Conservation (phyloP, 2,113 vertebrate species). For the Dolichallabes microphthalmus region DNA sequence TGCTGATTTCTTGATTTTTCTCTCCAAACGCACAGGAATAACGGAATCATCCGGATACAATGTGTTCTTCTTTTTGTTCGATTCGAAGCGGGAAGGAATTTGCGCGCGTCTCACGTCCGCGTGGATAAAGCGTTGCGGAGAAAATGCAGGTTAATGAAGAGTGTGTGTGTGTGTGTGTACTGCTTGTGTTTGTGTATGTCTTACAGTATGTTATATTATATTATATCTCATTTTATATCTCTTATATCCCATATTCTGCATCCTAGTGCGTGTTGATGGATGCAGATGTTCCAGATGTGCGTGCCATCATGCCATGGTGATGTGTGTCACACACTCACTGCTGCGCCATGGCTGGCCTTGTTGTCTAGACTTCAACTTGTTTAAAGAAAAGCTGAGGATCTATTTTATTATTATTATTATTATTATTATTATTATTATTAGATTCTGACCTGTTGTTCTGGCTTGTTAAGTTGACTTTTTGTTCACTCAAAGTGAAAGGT, state of each 20-base stretch:
- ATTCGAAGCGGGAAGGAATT: no score
- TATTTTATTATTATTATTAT: not conserved
- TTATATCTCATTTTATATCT: not conserved
- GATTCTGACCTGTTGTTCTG: not conserved
- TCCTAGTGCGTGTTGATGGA: not conserved
- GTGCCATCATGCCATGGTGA: not conserved
- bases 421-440: no score
- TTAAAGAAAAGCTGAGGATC: not conserved
- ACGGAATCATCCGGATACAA: not conserved
- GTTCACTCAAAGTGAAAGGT: not conserved
- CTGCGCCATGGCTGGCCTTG: slow-evolving; percentile 18
- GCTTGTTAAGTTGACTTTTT: not conserved
- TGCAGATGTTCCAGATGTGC: slow-evolving; percentile 16
- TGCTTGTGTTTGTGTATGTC: not conserved
- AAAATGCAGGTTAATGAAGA: not conserved
- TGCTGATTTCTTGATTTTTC: not conserved
- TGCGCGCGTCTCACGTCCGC: not conserved
- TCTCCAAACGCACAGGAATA: not conserved
- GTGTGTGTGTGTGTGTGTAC: not conserved
- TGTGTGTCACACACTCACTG: not conserved
- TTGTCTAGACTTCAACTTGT: slow-evolving; percentile 8
- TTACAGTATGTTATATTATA: no score
- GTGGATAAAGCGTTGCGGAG: not conserved
- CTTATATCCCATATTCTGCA: not conserved
- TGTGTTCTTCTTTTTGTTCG: no score